Percentiles rank a stretch among this genome's conserved stretches.
Conservation (phyloP, 1,140 invertebrate genomes). For the Episyrphus balteatus region DNA sequence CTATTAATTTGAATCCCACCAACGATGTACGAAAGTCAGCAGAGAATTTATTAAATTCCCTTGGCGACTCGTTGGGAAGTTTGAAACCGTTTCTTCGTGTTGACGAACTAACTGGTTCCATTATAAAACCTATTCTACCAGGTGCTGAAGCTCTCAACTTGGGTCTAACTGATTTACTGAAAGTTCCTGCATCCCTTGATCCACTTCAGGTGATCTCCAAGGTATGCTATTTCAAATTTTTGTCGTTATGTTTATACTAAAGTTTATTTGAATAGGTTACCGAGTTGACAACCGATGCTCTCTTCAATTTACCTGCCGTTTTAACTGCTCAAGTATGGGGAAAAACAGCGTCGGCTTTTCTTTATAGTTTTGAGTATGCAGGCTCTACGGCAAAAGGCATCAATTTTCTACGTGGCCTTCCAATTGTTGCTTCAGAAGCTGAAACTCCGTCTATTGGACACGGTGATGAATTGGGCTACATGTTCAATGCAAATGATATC, state of each 20-base stretch:
- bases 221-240: slow-evolving; percentile 4
- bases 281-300: slow-evolving; percentile 47
- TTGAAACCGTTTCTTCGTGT: slow-evolving; percentile 17
- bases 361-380: slow-evolving; percentile 63
- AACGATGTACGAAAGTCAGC: slow-evolving; percentile 23
- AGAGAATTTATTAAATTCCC: slow-evolving; percentile 23
- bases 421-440: slow-evolving; percentile 39
- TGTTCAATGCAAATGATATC: slow-evolving; percentile 51
- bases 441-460: slow-evolving; percentile 40
- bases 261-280: slow-evolving; percentile 23
- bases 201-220: slow-evolving; percentile 27
- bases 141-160: slow-evolving; percentile 19
- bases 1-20: slow-evolving; percentile 18
- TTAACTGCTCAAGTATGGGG: slow-evolving; percentile 55
- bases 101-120: slow-evolving; percentile 25
- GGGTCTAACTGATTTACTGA: slow-evolving; percentile 25
- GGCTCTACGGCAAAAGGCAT: slow-evolving; percentile 47
- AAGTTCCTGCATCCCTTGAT: slow-evolving; percentile 22
- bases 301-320: slow-evolving; percentile 63
- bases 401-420: slow-evolving; percentile 49
- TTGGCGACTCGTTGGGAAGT: slow-evolving; percentile 16
- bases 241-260: not conserved
- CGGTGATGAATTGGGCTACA: slow-evolving; percentile 56
- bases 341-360: slow-evolving; percentile 43
- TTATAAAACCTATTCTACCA: slow-evolving; percentile 24